These are phyloP conservation scores for Pseudolycoriella hygida DNA, from an alignment of 2,888 invertebrate genomes.

Conservation along the genomic window DNA sequence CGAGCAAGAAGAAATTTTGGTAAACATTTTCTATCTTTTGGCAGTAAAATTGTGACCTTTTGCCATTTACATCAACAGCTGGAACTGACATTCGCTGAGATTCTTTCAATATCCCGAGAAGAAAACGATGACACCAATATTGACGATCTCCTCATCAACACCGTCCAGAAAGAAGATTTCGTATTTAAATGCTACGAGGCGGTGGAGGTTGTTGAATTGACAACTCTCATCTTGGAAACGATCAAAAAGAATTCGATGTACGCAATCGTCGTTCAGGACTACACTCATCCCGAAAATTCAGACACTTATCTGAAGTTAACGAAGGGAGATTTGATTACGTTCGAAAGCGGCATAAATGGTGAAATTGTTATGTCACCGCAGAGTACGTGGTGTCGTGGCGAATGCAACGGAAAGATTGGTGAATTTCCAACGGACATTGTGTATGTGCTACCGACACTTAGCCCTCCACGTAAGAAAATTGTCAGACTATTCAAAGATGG, in stretches of 20 bases:
- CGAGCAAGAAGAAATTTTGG: slow-evolving; percentile 73
- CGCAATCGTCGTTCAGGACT: slow-evolving; percentile 45
- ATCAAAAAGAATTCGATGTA: slow-evolving; percentile 71
- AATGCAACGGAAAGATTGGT: slow-evolving; percentile 51
- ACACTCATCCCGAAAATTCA: slow-evolving; percentile 28
- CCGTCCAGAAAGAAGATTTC: slow-evolving; percentile 77
- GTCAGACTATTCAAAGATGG: slow-evolving; percentile 45
- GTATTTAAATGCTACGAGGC: slow-evolving; percentile 80
- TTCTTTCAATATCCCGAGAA: slow-evolving; percentile 52
- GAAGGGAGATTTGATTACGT: slow-evolving; percentile 66
- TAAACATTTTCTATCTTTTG: neutral
- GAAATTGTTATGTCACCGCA: slow-evolving; percentile 47
- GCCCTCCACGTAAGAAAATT: slow-evolving; percentile 49
- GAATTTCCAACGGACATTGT: slow-evolving; percentile 76
- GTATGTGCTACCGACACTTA: slow-evolving; percentile 68
- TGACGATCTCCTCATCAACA: slow-evolving; percentile 56
- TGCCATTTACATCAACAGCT: slow-evolving; percentile 23
- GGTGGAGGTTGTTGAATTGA: slow-evolving; percentile 63
- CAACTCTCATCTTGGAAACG: slow-evolving; percentile 71
- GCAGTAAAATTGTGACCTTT: slow-evolving; percentile 60
- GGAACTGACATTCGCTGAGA: slow-evolving; percentile 74
- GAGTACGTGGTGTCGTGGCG: slow-evolving; percentile 50
- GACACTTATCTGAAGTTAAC: slow-evolving; percentile 39
- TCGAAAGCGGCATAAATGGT: slow-evolving; percentile 58
- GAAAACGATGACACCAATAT: slow-evolving; percentile 33